phyloP scores from a whole-genome alignment of 92 coral and sea anemone genomes.

The Phymanthus crucifer region DNA sequence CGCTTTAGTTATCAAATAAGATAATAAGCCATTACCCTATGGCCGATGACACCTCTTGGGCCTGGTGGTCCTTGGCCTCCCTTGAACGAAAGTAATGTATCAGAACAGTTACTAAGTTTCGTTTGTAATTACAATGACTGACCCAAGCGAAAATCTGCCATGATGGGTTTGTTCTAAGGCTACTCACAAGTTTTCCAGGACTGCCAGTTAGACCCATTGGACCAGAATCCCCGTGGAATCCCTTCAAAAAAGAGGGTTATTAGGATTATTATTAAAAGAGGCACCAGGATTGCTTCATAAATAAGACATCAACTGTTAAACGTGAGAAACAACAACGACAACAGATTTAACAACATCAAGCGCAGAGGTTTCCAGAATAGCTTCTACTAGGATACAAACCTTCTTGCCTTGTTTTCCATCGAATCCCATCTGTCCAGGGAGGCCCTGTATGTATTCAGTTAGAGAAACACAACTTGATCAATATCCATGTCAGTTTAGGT shows the following conservation, averaged over 20 bases:
- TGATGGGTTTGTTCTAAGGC: background rate
- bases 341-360: background rate
- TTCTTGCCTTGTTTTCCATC: conserved; percentile 29
- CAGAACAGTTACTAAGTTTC: background rate
- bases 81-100: conserved; percentile 15
- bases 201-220: conserved; percentile 59
- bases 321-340: background rate
- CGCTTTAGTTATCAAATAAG: background rate
- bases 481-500: no score
- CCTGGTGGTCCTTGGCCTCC: conserved; percentile 72
- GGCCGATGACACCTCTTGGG: conserved; percentile 64
- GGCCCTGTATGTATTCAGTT: conserved; percentile 17
- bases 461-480: background rate
- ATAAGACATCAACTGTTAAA: background rate
- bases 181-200: conserved; percentile 74
- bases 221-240: conserved; percentile 62
- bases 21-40: conserved; percentile 34
- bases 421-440: conserved; percentile 31
- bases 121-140: background rate
- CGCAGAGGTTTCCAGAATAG: background rate
- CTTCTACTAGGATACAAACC: conserved; percentile 8
- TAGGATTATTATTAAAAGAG: background rate
- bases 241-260: conserved; percentile 30
- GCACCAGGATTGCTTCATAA: background rate
- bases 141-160: no score